Conservation (phyloP, 2,797 vertebrate genomes). For the Xerus rutilus region DNA sequence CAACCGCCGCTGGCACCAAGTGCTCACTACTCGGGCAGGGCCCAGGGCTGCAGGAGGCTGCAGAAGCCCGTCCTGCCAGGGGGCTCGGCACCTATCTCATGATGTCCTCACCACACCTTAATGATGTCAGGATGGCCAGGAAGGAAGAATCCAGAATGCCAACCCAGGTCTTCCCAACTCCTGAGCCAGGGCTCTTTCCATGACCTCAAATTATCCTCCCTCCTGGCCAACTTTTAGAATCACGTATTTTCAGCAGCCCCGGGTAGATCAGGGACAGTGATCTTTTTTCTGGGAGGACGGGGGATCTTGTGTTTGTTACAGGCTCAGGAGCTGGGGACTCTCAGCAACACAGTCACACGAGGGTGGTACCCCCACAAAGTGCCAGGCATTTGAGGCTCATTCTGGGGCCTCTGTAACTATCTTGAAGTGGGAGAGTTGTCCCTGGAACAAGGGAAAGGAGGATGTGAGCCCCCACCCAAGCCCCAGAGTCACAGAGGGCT, state of each 20-base stretch:
- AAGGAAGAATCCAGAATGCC: not conserved
- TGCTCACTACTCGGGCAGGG: not conserved
- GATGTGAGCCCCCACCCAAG: not conserved
- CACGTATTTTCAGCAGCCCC: not conserved
- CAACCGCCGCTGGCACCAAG: not conserved
- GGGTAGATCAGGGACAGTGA: not conserved
- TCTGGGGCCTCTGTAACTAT: not conserved
- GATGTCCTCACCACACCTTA: not conserved
- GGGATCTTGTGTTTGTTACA: not conserved
- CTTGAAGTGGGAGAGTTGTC: not conserved
- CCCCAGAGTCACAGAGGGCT: not conserved
- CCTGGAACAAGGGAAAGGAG: not conserved
- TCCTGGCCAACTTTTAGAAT: not conserved
- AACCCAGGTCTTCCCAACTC: not conserved
- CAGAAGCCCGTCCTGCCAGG: not conserved
- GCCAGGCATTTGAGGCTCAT: not conserved
- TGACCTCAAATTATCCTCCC: not conserved
- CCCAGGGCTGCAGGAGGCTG: no score
- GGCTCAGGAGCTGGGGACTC: not conserved
- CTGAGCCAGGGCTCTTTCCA: conserved; percentile 18
- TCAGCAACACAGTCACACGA: not conserved
- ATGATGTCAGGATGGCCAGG: not conserved
- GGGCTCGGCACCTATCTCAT: not conserved
- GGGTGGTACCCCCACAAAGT: not conserved
- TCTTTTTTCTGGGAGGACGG: not conserved